Evolutionary conservation across 2,797 vertebrate species (phyloP), one percentile per base, ranked within the genome.

Genomic region (Macroramphosus scolopax): DNA sequence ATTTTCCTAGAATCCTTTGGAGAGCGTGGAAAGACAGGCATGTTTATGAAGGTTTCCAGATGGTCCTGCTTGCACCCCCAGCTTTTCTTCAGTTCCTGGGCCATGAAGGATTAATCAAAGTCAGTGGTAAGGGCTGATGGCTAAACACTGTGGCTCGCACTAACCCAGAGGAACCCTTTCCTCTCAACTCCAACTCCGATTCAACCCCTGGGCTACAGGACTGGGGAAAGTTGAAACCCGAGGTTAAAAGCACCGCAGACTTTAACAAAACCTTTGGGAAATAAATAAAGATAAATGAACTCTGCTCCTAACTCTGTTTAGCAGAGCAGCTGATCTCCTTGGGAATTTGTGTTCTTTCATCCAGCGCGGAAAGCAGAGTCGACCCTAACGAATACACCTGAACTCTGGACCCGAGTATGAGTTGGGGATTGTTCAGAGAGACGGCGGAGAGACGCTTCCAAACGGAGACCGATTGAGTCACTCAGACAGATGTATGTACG

Each of bases 11-110:
- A 90, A 89, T 83, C 83, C 87, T 87, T 90, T 88, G 78, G 89
- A 89, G 84, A 89, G 85, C 69, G 75, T 81, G 77, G 86, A 90
- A 88, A 90, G 89, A 89, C 83, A 85, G 85, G 83, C 89, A 90
- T 90, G 91, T 91, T 91, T 91, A 88, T 90, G 87, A 89, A 89
- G 82, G 73, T 85, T 90, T 91, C 89, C 91, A 92, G 90, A 91
- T 91, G 91, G 89, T 87, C 81, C 68, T 34, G 62, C 74, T 86
- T 88, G 84, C 81, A 85, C 84, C 81, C 82, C 84, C 82, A 82
- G 77, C 80, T 84, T 86, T 82, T 81, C 76, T 79, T 87, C 82
- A 86, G 83, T 86, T 87, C 76, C 77, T 72, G 68, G 76, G 78
- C 88, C 85, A 84, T 84, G 77, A 84, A 89, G 86, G 85, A 90